phyloP scores from a whole-genome alignment of 2,888 invertebrate species.

The Drosophila kuntzei region DNA sequence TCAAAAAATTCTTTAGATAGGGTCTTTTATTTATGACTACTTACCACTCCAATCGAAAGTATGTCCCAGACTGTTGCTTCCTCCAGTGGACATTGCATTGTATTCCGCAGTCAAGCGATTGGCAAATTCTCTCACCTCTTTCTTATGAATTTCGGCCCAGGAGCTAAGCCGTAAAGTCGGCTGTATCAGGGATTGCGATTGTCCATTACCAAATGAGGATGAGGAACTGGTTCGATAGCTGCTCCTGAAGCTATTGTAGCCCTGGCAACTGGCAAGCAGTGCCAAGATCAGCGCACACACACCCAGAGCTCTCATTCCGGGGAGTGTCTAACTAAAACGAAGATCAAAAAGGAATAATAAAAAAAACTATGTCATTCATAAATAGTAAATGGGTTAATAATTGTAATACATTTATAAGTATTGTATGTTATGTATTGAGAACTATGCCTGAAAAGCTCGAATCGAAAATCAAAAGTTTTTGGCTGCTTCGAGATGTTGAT shows the following conservation, averaged over 20 bases:
- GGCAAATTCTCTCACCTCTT: slow-evolving; percentile 81
- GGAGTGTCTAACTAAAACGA: slow-evolving; percentile 37
- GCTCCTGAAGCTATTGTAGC: slow-evolving; percentile 55
- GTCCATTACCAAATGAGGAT: slow-evolving; percentile 48
- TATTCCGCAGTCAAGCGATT: slow-evolving; percentile 80
- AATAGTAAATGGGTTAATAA: slow-evolving; percentile 36
- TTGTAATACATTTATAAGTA: slow-evolving; percentile 4
- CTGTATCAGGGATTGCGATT: slow-evolving; percentile 31
- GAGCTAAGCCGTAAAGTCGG: slow-evolving; percentile 64
- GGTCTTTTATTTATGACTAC: slow-evolving; percentile 17
- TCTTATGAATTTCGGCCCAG: slow-evolving; percentile 80
- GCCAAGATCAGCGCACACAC: slow-evolving; percentile 72
- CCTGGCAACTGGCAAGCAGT: slow-evolving; percentile 55
- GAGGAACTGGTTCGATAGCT: slow-evolving; percentile 63
- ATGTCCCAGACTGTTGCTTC: slow-evolving; percentile 37
- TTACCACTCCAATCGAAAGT: slow-evolving; percentile 77
- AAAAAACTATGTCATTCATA: slow-evolving; percentile 64
- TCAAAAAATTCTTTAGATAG: too few species aligned
- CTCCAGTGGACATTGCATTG: slow-evolving; percentile 75
- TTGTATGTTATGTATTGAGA: not conserved
- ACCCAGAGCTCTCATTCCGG: slow-evolving; percentile 75
- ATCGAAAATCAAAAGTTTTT: slow-evolving; percentile 28
- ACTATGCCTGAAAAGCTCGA: slow-evolving; percentile 8
- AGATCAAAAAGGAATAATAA: slow-evolving; percentile 15
- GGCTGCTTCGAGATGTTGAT: slow-evolving; percentile 47